phyloP scores from a whole-genome alignment of 2,888 invertebrate species.

The Eupithecia inturbata region DNA sequence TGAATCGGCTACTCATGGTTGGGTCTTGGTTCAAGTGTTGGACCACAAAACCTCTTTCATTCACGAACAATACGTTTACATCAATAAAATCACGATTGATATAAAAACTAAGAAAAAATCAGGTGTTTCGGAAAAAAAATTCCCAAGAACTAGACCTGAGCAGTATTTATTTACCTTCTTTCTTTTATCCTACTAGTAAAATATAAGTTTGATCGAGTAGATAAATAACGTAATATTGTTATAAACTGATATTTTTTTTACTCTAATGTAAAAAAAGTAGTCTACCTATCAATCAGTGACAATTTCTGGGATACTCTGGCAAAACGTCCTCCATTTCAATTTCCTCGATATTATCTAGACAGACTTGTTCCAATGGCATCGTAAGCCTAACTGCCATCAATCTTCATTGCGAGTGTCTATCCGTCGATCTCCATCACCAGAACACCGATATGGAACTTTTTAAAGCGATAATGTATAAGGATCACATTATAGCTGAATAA shows the following conservation, averaged over 20 bases:
- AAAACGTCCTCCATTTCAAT: not conserved
- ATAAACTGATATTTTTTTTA: not conserved
- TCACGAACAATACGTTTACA: not conserved
- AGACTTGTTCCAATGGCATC: conserved; percentile 12
- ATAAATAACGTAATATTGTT: not conserved
- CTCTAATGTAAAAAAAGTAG: not conserved
- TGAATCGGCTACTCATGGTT: conserved; percentile 36
- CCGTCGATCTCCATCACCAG: conserved; percentile 25
- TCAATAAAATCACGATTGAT: not conserved
- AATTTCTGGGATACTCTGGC: not conserved
- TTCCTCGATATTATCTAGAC: not conserved
- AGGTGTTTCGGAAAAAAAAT: not conserved
- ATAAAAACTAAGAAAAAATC: not conserved
- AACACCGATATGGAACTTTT: conserved; percentile 13
- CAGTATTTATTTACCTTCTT: not conserved
- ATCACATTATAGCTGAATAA: not conserved
- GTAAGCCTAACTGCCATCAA: conserved; percentile 23
- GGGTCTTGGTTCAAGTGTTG: conserved; percentile 22
- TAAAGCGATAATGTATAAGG: conserved; percentile 12
- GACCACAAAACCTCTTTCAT: not conserved
- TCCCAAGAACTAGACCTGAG: not conserved
- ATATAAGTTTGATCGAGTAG: not conserved
- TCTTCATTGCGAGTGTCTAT: conserved; percentile 25
- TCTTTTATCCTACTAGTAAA: not conserved
- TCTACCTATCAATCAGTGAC: not conserved